A percentile compares a stretch with the other conserved stretches of the same genome.
Evolutionary conservation across 2,113 vertebrate genomes (phyloP).

Genomic region (Leuciscus idus): DNA sequence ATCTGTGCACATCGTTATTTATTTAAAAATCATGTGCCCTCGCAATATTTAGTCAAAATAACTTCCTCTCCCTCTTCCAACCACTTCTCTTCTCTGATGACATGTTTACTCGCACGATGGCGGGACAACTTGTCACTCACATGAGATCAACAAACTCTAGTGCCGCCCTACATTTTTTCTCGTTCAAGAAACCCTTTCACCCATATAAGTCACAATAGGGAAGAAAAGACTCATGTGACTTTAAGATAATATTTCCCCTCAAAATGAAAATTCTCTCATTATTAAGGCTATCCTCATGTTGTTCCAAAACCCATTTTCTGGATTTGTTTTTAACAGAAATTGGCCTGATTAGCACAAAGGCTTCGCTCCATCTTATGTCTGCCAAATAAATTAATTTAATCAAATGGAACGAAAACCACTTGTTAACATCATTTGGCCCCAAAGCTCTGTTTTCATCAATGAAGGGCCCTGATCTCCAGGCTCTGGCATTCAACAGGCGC

Average conservation of each 20-base stretch:
- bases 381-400: conserved; percentile 57
- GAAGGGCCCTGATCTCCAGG: conserved; percentile 1
- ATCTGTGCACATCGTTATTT: no score
- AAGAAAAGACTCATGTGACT: no score
- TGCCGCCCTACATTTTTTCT: no score
- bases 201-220: no score
- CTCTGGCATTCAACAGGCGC: background rate
- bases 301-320: background rate
- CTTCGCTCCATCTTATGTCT: conserved; percentile 28
- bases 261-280: background rate
- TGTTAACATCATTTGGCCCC: conserved; percentile 47
- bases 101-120: no score
- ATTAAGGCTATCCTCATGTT: background rate
- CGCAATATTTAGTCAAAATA: no score
- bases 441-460: background rate
- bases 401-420: conserved; percentile 47
- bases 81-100: no score
- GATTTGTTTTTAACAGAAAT: conserved; percentile 3
- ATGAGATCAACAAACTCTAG: no score
- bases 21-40: no score
- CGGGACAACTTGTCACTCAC: no score
- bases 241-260: background rate
- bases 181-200: no score
- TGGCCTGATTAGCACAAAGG: conserved; percentile 23
- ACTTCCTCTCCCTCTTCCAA: no score